Evolutionary conservation across 2,888 invertebrate genomes (phyloP).

Genomic region (Opisthograptis luteolata): DNA sequence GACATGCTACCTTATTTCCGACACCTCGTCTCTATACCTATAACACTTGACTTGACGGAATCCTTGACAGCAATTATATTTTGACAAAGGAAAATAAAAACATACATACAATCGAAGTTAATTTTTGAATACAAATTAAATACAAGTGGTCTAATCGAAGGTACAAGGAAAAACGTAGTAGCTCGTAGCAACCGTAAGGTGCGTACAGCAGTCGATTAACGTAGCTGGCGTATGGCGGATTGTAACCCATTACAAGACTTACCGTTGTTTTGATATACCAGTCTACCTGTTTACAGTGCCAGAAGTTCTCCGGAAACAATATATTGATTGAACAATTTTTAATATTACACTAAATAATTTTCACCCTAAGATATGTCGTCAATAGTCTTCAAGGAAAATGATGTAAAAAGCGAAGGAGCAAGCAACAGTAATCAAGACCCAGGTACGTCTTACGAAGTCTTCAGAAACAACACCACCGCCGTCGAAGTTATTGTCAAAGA

Average conservation of each 20-base stretch:
- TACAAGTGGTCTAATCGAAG: constrained; percentile 42
- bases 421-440: constrained; percentile 29
- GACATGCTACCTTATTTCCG: too few species aligned
- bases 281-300: too few species aligned
- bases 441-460: constrained; percentile 59
- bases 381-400: constrained; percentile 21
- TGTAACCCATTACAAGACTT: too few species aligned
- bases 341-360: too few species aligned
- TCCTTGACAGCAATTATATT: neutral
- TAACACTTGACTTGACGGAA: too few species aligned
- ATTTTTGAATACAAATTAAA: constrained; percentile 28
- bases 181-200: too few species aligned
- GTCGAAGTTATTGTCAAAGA: constrained; percentile 72
- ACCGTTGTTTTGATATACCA: too few species aligned
- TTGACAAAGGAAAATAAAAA: constrained; percentile 11
- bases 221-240: too few species aligned
- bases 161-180: neutral
- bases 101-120: constrained; percentile 1
- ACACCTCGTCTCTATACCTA: too few species aligned
- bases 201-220: too few species aligned
- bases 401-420: constrained; percentile 16
- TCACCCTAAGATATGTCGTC: constrained; percentile 39
- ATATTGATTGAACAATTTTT: too few species aligned
- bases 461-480: constrained; percentile 68
- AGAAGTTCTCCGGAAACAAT: too few species aligned